Base-by-base conservation (phyloP, 2,113 vertebrate species). In the Atherinomorus stipes region DNA sequence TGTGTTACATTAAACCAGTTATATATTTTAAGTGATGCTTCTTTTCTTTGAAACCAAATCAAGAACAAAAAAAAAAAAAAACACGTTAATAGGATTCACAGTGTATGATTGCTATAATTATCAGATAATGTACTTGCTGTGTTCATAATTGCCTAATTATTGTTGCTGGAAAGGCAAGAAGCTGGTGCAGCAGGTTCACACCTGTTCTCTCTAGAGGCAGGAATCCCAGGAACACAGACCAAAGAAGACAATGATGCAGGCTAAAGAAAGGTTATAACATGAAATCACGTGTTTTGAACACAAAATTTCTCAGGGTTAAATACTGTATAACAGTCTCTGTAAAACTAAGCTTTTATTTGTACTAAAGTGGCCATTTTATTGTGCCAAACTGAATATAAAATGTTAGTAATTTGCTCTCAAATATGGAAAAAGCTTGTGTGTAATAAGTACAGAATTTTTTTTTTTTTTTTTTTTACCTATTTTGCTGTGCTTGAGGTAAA, bases 141-240 rank as follows among this genome's bases (percentile, higher is more conserved):
- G 53, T 28, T 66, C 70, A 23, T 49, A 58, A 84, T 75, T 28
- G 26, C 19, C 56, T 42, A 70, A 81, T 81, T 81, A 73, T 3
- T 63, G 76, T 28, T 57, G 47, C 10, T 51, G 64, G 40, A 54
- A 11, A 63, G 3, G 64, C 65, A 73, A 22, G 34, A 59, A 75
- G 57, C 15, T 18, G 47, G 31, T 52, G 64, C 65, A 25, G 70
- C 18, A 26, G 12, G 64, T 42, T 66, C 58, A 51, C 65, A 56
- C 42, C 82, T 81, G 76, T 58, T 80, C 37, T 53, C 61, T 81
- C 68, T 34, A n/a, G 22, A 51, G 73, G 54, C 60, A n/a, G 44
- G 2, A 19, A 19, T 47, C 44, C 3, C 44, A 22, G 8, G 9
- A 56, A 50, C 62, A 34, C 42, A 12, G 21, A 11, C 23, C 52